Evolutionary conservation across 92 coral and sea anemone species (phyloP).

Genomic region (Palythoa grandis): DNA sequence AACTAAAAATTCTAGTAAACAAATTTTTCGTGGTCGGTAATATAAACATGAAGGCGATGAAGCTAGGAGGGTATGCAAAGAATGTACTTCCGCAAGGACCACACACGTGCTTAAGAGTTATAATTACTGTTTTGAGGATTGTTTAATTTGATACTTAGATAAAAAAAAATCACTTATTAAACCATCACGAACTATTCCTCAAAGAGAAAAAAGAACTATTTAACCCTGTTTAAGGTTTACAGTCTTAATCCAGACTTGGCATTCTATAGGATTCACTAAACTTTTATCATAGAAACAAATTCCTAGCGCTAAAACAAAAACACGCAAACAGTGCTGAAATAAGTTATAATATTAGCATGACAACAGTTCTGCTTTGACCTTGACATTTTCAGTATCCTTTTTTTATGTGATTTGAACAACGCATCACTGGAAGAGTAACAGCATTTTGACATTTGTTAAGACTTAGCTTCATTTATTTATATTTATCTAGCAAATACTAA

Average conservation of each 20-base stretch:
- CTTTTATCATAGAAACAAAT: not conserved
- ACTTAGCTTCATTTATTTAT: too few species aligned
- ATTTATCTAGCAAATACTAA: too few species aligned
- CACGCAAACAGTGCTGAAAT: too few species aligned
- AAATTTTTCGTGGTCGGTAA: not conserved
- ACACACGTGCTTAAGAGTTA: not conserved
- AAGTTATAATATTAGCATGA: too few species aligned
- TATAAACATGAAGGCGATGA: not conserved
- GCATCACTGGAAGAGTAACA: too few species aligned
- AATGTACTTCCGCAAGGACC: conserved; percentile 16
- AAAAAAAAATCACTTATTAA: not conserved
- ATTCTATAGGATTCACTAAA: not conserved
- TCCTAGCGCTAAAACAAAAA: too few species aligned
- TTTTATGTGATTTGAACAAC: too few species aligned
- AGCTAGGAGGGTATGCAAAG: not conserved
- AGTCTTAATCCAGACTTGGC: not conserved
- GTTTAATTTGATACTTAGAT: not conserved
- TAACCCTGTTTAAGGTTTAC: not conserved
- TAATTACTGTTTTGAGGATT: not conserved
- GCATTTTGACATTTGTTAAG: too few species aligned
- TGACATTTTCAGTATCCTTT: too few species aligned
- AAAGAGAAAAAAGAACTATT: not conserved
- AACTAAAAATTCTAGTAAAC: not conserved
- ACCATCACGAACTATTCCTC: not conserved
- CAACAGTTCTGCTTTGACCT: too few species aligned